Evolutionary conservation across 2,888 invertebrate genomes (phyloP), one percentile per base, ranked within the genome.

Genomic region (Neoascia interrupta): DNA sequence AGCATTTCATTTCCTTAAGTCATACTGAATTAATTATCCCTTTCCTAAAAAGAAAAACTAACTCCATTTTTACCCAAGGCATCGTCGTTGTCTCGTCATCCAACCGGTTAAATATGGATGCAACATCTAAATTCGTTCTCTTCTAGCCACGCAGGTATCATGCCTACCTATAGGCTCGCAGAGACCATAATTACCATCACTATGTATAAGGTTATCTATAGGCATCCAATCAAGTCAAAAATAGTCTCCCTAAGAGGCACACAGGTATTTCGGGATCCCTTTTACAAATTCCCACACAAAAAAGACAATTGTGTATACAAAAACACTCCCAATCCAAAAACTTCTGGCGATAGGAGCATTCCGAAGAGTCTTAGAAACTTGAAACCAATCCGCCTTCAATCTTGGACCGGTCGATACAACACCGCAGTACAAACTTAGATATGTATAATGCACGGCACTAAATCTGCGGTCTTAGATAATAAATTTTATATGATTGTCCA

Each of bases 51-150:
- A 19, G 5, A 31, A 31, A n/a, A 31, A 6, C 31, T 2, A n/a
- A 8, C 31, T 26, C 26, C 26, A 31, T 31, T 31, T 31, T 31
- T 31, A 4, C 8, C n/a, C 8, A 4, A 31, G 8, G 64, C 70
- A 61, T 76, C 76, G n/a, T n/a, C 75, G 69, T 75, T 69, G 69
- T 75, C 15, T 56, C n/a, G n/a, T n/a, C n/a, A n/a, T 28, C 34
- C 34, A 56, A 70, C 56, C 70, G 28, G 64, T 63, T 70, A 53
- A 58, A 64, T n/a, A n/a, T 76, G 58, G 58, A 64, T 60, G 39
- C 76, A 64, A 72, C 76, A 76, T 72, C 76, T 76, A 76, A 76
- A 76, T 70, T 53, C 64, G 60, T 68, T 74, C 45, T n/a, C 53
- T 66, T 36, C 31, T 37, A 11, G 13, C 37, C n/a, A n/a, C n/a